A percentile compares a stretch with the other conserved stretches of the same genome.
phyloP scores from a whole-genome alignment of 2,113 vertebrate genomes.

The Scortum barcoo region DNA sequence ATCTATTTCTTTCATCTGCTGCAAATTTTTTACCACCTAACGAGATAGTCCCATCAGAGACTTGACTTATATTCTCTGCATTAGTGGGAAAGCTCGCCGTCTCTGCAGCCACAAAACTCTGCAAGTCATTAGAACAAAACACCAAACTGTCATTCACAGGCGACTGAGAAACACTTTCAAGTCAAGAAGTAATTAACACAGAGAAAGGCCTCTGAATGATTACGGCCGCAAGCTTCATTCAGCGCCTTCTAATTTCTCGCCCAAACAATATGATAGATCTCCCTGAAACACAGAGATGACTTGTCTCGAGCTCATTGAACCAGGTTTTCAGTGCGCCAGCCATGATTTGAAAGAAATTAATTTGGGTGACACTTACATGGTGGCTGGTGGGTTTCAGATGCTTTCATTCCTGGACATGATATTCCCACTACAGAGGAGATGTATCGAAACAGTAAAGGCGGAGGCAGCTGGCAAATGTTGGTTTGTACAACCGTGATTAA shows the following conservation, averaged over 20 bases:
- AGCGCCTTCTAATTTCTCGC: constrained; percentile 50
- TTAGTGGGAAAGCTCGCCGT: constrained; percentile 20
- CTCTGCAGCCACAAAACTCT: constrained; percentile 47
- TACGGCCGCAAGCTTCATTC: constrained; percentile 51
- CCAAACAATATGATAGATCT: constrained; percentile 30
- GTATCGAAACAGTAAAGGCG: constrained; percentile 37
- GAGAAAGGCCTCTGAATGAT: constrained; percentile 54
- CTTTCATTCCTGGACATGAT: constrained; percentile 29
- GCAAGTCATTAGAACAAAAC: constrained; percentile 57
- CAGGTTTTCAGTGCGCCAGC: constrained; percentile 22
- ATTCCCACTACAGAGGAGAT: constrained; percentile 52
- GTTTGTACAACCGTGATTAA: constrained; percentile 66
- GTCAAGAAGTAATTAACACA: constrained; percentile 67
- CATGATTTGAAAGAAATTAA: constrained; percentile 40
- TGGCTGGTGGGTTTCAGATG: constrained; percentile 18
- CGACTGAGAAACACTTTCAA: constrained; percentile 57
- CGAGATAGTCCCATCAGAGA: constrained; percentile 39
- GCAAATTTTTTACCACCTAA: constrained; percentile 9
- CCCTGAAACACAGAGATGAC: constrained; percentile 37
- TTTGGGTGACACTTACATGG: constrained; percentile 47
- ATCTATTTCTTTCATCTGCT: constrained; percentile 33
- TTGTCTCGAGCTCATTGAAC: constrained; percentile 27
- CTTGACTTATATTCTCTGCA: constrained; percentile 22
- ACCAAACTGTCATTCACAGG: constrained; percentile 50
- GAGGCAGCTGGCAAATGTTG: constrained; percentile 64